Conservation (phyloP, 1,140 invertebrate genomes). For the Zaprionus capensis region DNA sequence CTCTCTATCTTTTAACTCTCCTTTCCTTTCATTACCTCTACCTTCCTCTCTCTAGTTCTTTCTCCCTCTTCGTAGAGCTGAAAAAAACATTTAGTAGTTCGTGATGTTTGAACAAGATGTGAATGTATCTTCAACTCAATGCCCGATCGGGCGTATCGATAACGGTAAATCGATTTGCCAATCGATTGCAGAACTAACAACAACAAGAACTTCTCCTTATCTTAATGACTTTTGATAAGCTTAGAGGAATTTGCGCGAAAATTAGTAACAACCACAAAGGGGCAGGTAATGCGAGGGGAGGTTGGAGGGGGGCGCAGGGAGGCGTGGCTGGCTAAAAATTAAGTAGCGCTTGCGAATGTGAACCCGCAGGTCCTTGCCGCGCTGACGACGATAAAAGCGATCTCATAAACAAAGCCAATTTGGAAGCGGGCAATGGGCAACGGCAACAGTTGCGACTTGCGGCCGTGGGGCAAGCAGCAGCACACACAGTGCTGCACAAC, state of each 20-base stretch:
- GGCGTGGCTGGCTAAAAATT: slow-evolving; percentile 37
- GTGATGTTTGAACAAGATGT: slow-evolving; percentile 41
- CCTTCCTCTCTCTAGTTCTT: neutral
- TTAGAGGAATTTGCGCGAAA: slow-evolving; percentile 33
- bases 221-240: slow-evolving; percentile 49
- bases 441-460: neutral
- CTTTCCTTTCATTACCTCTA: neutral
- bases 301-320: neutral
- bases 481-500: slow-evolving; percentile 5
- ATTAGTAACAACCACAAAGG: slow-evolving; percentile 15
- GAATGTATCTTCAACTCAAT: slow-evolving; percentile 36
- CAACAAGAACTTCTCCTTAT: slow-evolving; percentile 7
- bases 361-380: slow-evolving; percentile 72
- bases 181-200: neutral
- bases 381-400: slow-evolving; percentile 61
- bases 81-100: slow-evolving; percentile 16
- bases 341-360: slow-evolving; percentile 76
- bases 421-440: slow-evolving; percentile 52
- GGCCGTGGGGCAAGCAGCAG: slow-evolving; percentile 22
- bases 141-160: slow-evolving; percentile 33
- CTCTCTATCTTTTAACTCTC: neutral
- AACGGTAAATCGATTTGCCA: neutral
- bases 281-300: neutral
- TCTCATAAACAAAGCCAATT: slow-evolving; percentile 81
- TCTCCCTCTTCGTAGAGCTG: neutral